Percentiles rank a stretch among this genome's conserved stretches.
These are phyloP conservation scores for Bombus vancouverensis DNA, from an alignment of 1,140 invertebrate species.

Conservation along the genomic window DNA sequence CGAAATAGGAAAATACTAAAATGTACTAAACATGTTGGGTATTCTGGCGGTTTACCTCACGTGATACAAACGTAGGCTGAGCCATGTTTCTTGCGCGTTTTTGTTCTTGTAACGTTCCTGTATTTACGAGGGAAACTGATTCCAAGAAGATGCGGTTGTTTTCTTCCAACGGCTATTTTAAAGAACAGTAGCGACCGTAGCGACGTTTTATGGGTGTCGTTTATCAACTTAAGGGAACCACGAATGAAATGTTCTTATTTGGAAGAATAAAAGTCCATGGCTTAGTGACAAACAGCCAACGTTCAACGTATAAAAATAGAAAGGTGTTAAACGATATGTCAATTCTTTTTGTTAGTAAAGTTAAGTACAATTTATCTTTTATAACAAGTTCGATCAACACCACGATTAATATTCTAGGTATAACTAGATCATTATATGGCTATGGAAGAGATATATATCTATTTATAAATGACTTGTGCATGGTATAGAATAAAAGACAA, in stretches of 20 bases:
- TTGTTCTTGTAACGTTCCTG: slow-evolving; percentile 47
- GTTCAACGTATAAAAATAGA: neutral
- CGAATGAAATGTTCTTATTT: slow-evolving; percentile 33
- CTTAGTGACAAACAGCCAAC: neutral
- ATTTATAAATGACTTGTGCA: too few species aligned
- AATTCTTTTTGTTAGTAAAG: neutral
- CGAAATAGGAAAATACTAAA: slow-evolving; percentile 71
- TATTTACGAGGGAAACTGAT: slow-evolving; percentile 53
- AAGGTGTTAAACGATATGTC: neutral
- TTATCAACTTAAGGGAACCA: slow-evolving; percentile 4
- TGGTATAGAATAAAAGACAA: too few species aligned
- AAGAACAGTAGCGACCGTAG: slow-evolving; percentile 25
- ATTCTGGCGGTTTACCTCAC: slow-evolving; percentile 56
- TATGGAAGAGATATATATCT: too few species aligned
- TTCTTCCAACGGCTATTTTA: slow-evolving; percentile 28
- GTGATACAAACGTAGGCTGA: slow-evolving; percentile 58
- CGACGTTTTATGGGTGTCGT: slow-evolving; percentile 32
- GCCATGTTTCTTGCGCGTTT: slow-evolving; percentile 58
- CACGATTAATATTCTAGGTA: neutral
- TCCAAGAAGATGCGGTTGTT: slow-evolving; percentile 21
- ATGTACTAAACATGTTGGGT: slow-evolving; percentile 73
- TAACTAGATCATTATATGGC: neutral
- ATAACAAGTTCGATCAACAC: too few species aligned
- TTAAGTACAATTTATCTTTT: neutral
- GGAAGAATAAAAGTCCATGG: slow-evolving; percentile 4